A percentile compares a stretch with the other conserved stretches of the same genome.
These are phyloP conservation scores for Ardeotis arabs DNA, from an alignment of 2,113 vertebrate species.

Conservation along the genomic window DNA sequence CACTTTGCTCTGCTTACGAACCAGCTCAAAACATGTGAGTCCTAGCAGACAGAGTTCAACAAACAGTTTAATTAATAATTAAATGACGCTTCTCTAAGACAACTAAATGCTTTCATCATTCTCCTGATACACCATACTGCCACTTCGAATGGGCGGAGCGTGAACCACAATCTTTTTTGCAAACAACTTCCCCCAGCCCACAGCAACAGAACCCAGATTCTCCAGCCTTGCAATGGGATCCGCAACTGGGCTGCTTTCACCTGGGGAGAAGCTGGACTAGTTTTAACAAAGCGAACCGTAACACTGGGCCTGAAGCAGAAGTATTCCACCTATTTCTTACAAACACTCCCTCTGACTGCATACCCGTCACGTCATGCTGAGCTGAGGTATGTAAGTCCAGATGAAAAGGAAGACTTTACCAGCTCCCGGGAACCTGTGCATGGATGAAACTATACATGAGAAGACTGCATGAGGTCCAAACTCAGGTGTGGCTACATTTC, in stretches of 20 bases:
- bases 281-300: neutral
- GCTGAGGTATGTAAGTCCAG: neutral
- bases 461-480: neutral
- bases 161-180: rapidly evolving
- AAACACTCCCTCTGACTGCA: neutral
- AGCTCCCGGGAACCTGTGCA: neutral
- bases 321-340: neutral
- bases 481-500: neutral
- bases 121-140: neutral
- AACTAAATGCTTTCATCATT: neutral
- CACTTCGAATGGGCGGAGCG: neutral
- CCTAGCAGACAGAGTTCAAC: neutral
- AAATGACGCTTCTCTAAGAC: neutral
- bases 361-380: rapidly evolving
- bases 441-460: neutral
- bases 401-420: neutral
- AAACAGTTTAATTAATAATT: constrained; percentile 24
- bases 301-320: neutral
- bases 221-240: neutral
- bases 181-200: neutral
- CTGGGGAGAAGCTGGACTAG: neutral
- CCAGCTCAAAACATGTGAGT: neutral
- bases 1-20: neutral
- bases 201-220: neutral
- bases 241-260: neutral